Evolutionary conservation across 2,113 vertebrate species (phyloP).

Genomic region (Cyphotilapia sp.): DNA sequence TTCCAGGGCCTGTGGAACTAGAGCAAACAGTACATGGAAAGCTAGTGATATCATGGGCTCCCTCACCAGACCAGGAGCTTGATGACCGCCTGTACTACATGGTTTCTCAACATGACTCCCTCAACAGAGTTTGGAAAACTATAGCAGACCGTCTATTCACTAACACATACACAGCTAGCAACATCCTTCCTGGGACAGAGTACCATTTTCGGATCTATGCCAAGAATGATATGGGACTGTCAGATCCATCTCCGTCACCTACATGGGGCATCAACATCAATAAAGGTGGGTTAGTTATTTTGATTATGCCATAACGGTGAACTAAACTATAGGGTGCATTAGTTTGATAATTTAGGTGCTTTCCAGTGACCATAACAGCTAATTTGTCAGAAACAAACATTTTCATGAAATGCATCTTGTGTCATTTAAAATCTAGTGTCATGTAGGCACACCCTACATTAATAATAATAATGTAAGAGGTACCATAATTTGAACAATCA

Average conservation of each 20-base stretch:
- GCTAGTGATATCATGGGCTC: slow-evolving; percentile 77
- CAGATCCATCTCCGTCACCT: slow-evolving; percentile 73
- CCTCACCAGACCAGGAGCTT: slow-evolving; percentile 75
- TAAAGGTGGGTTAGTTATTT: slow-evolving; percentile 44
- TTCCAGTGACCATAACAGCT: neutral
- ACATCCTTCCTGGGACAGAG: slow-evolving; percentile 68
- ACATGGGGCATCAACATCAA: slow-evolving; percentile 71
- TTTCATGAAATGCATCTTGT: neutral
- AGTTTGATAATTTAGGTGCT: neutral
- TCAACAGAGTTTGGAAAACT: slow-evolving; percentile 66
- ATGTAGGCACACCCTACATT: neutral
- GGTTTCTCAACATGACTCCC: slow-evolving; percentile 71
- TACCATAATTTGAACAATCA: neutral
- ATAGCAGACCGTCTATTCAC: slow-evolving; percentile 72
- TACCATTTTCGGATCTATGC: slow-evolving; percentile 82
- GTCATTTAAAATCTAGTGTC: neutral
- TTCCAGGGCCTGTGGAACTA: slow-evolving; percentile 74
- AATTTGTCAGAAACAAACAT: neutral
- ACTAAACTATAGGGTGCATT: neutral
- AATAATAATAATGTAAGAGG: neutral
- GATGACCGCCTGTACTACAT: slow-evolving; percentile 72
- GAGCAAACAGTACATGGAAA: slow-evolving; percentile 74
- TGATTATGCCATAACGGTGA: neutral
- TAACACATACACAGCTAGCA: slow-evolving; percentile 76
- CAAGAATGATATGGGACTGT: slow-evolving; percentile 78